Percentiles rank a stretch among this genome's conserved stretches.
These are phyloP conservation scores for Oreochromis grahami DNA, from an alignment of 2,797 vertebrate genomes.

Conservation along the genomic window DNA sequence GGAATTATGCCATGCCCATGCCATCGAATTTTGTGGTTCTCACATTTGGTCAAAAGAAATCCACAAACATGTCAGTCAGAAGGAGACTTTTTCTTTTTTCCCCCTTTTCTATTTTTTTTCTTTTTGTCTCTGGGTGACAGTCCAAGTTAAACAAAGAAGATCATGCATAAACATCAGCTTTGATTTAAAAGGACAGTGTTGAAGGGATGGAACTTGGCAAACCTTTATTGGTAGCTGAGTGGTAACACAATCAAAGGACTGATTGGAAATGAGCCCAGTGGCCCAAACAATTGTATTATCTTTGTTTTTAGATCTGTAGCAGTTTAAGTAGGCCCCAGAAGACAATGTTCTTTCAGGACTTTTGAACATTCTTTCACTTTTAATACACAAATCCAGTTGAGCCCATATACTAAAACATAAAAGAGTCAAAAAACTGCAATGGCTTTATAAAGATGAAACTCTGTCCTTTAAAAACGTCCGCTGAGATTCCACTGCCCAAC, in stretches of 20 bases:
- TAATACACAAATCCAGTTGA: background rate
- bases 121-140: background rate
- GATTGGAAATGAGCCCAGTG: background rate
- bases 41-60: conserved; percentile 25
- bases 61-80: conserved; percentile 36
- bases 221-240: background rate
- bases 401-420: background rate
- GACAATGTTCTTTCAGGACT: background rate
- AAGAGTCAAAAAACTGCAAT: background rate
- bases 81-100: background rate
- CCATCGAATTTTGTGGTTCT: conserved; percentile 48
- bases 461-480: background rate
- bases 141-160: background rate
- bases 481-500: background rate
- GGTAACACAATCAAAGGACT: background rate
- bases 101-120: background rate
- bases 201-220: background rate
- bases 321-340: background rate
- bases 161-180: background rate
- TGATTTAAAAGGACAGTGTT: conserved; percentile 5
- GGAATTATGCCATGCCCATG: background rate
- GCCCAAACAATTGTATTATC: background rate
- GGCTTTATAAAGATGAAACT: background rate
- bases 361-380: background rate
- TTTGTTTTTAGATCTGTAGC: background rate